These are phyloP conservation scores for Caenorhabditis macrosperma DNA, from an alignment of 2,888 invertebrate species.

Conservation along the genomic window DNA sequence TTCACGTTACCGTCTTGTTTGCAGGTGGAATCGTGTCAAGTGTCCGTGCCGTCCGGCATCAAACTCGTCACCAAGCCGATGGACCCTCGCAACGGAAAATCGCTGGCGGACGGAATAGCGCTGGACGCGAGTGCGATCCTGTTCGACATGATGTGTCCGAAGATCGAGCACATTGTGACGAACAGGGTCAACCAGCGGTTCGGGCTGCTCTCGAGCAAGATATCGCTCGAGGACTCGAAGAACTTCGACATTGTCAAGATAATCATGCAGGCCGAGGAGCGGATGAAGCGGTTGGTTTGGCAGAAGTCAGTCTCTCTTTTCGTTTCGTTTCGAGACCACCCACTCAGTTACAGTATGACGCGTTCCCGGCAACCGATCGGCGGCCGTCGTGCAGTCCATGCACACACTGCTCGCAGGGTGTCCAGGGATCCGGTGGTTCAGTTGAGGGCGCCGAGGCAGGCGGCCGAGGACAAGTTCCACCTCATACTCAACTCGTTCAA, in stretches of 20 bases:
- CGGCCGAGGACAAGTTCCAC: constrained; percentile 56
- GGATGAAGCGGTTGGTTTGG: constrained; percentile 50
- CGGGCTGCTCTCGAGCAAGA: constrained; percentile 70
- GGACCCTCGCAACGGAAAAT: constrained; percentile 54
- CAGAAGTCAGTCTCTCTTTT: constrained; percentile 37
- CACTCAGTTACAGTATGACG: constrained; percentile 11
- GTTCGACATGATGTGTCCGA: constrained; percentile 60
- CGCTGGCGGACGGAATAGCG: constrained; percentile 58
- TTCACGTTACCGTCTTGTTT: too few species aligned
- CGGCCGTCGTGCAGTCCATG: constrained; percentile 40
- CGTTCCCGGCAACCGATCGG: not conserved
- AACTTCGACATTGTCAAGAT: constrained; percentile 73
- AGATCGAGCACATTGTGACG: constrained; percentile 57
- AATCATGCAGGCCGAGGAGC: constrained; percentile 63
- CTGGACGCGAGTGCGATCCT: constrained; percentile 58
- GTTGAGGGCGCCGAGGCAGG: not conserved
- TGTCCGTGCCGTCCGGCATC: constrained; percentile 51
- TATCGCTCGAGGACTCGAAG: constrained; percentile 72
- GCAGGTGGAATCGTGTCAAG: constrained; percentile 54
- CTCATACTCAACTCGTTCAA: constrained; percentile 64
- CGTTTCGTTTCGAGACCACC: not conserved
- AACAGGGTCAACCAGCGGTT: constrained; percentile 74
- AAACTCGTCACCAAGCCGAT: constrained; percentile 53
- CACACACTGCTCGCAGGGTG: constrained; percentile 37
- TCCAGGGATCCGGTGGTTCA: constrained; percentile 22